Evolutionary conservation across 2,888 invertebrate genomes (phyloP).

Genomic region (Drosophila formosana): DNA sequence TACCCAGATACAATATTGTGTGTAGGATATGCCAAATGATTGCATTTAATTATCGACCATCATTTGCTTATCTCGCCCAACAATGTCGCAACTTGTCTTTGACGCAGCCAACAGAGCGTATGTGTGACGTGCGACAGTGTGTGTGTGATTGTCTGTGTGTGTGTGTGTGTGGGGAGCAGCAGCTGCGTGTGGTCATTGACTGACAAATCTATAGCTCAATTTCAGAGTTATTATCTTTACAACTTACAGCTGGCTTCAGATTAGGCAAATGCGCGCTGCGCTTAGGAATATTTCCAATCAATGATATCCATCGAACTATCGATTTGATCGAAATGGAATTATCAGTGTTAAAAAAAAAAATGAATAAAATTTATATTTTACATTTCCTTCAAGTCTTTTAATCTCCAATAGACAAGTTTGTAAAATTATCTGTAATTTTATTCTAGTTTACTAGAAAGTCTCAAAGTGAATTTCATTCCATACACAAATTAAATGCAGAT

Average conservation of each 20-base stretch:
- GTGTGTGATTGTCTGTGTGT: background rate
- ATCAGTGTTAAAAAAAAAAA: too few relatives aligned
- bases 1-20: slow-evolving; percentile 10
- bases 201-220: slow-evolving; percentile 16
- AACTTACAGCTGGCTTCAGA: slow-evolving; percentile 9
- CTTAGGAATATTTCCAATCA: background rate
- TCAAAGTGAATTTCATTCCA: too few relatives aligned
- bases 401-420: too few relatives aligned
- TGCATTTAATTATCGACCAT: slow-evolving; percentile 66
- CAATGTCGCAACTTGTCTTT: slow-evolving; percentile 12
- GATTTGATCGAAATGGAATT: background rate
- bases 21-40: slow-evolving; percentile 43
- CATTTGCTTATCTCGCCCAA: slow-evolving; percentile 14
- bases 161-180: background rate
- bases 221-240: slow-evolving; percentile 18
- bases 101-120: slow-evolving; percentile 5
- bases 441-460: too few relatives aligned
- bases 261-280: background rate
- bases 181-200: slow-evolving; percentile 19
- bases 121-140: slow-evolving; percentile 7
- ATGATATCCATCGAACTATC: background rate
- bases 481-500: too few relatives aligned
- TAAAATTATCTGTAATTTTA: too few relatives aligned
- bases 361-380: too few relatives aligned
- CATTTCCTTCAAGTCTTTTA: too few relatives aligned